Evolutionary conservation across 2,797 vertebrate species (phyloP).

Genomic region (Otolemur crassicaudatus): DNA sequence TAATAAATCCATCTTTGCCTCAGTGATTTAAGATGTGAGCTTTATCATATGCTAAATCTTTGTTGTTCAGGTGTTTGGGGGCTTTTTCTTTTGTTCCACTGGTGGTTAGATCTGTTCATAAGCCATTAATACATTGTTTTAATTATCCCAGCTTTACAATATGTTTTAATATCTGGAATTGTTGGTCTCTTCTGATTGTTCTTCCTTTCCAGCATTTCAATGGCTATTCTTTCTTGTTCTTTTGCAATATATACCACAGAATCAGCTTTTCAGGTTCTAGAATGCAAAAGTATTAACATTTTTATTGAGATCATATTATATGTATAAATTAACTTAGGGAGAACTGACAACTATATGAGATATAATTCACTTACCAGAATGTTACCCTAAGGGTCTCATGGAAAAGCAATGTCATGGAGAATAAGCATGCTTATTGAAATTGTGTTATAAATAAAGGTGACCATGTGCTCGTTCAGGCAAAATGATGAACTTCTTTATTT

Average conservation of each 20-base stretch:
- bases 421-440: no score
- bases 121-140: not conserved
- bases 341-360: not conserved
- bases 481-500: no score
- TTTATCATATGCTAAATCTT: not conserved
- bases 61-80: not conserved
- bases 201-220: not conserved
- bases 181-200: not conserved
- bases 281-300: not conserved
- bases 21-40: not conserved
- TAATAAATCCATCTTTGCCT: not conserved
- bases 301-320: not conserved
- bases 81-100: not conserved
- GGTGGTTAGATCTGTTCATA: not conserved
- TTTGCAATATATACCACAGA: not conserved
- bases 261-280: not conserved
- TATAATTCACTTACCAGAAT: not conserved
- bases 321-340: constrained; percentile 5
- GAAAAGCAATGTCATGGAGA: no score
- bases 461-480: no score
- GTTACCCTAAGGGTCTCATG: no score
- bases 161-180: not conserved
- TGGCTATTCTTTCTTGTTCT: not conserved
- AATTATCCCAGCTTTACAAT: not conserved
- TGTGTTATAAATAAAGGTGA: no score